Evolutionary conservation across 2,797 vertebrate genomes (phyloP).

Genomic region (Trachurus trachurus): DNA sequence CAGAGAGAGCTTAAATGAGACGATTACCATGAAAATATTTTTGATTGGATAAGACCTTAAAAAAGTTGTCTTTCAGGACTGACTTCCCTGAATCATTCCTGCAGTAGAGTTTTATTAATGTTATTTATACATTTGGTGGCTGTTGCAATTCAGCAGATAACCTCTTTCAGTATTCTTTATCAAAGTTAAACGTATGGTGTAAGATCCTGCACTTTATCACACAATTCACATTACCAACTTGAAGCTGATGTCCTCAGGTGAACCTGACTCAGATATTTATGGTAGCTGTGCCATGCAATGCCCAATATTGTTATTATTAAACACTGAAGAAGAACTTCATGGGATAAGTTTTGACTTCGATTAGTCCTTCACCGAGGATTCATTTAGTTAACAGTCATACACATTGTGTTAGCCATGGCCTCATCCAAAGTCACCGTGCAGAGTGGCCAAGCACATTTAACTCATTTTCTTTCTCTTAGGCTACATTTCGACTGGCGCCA

Average conservation of each 20-base stretch:
- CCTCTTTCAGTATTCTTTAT: background rate
- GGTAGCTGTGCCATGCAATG: background rate
- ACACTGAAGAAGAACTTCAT: background rate
- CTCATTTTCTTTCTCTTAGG: conserved; percentile 40
- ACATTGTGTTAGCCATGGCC: conserved; percentile 57
- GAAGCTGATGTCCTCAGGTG: background rate
- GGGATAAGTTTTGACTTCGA: background rate
- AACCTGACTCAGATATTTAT: background rate
- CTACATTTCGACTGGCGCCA: conserved; percentile 68
- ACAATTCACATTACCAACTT: background rate
- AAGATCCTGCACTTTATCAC: background rate
- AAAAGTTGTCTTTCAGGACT: background rate
- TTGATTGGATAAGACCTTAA: background rate
- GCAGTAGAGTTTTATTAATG: background rate
- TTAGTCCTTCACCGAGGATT: conserved; percentile 38
- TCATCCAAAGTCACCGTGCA: conserved; percentile 33
- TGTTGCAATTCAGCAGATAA: background rate
- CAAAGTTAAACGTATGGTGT: background rate
- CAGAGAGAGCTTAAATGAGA: background rate
- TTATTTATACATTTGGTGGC: background rate
- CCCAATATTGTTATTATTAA: background rate
- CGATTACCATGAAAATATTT: background rate
- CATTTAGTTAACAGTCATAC: conserved; percentile 57
- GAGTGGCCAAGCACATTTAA: conserved; percentile 41
- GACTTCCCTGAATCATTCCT: background rate